Evolutionary conservation across 2,113 vertebrate species (phyloP), one percentile per base, ranked within the genome.

Genomic region (Rhipidura dahli): DNA sequence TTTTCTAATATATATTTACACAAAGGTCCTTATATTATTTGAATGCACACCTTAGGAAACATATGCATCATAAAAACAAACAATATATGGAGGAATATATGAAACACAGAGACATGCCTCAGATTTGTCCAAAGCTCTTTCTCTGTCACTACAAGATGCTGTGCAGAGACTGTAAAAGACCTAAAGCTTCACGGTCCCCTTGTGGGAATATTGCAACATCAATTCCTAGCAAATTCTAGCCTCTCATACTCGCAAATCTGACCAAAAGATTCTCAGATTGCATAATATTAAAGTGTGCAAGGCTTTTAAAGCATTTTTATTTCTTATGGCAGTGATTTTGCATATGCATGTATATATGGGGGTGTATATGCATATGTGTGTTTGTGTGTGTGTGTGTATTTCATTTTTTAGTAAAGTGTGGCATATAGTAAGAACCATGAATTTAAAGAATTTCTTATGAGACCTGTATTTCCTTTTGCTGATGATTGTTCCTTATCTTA

Each of bases 401-500:
- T 81, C 5, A 40, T 83, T 63, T 76, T 68, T 86, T 49, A 73
- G 5, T 37, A 57, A 57, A 73, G n/a, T 30, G 18, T 35, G 15
- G 9, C 16, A 83, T 27, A 35, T 20, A 13, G 30, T 20, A 84
- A 87, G 37, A 28, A 50, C 5, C 22, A 19, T 30, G 69, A 87
- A 27, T 65, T 87, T 70, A 88, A 77, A 85, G 15, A 18, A 69
- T 83, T 80, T 63, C 35, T 82, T 87, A 47, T 53, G 61, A 88
- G 35, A 13, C 56, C 10, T 23, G 7, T 56, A 26, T 57, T 75
- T n/a, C 1, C 17, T 95, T 89, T 88, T 31, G 47, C 61, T 71
- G 69, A 33, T 87, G 71, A 61, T 71, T 47, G 31, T 49, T 42
- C 53, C 73, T 91, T 95, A 95, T 95, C 90, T 96, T 70, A 0